Conservation (phyloP, 2,797 vertebrate species). For the Chaetophractus vellerosus region DNA sequence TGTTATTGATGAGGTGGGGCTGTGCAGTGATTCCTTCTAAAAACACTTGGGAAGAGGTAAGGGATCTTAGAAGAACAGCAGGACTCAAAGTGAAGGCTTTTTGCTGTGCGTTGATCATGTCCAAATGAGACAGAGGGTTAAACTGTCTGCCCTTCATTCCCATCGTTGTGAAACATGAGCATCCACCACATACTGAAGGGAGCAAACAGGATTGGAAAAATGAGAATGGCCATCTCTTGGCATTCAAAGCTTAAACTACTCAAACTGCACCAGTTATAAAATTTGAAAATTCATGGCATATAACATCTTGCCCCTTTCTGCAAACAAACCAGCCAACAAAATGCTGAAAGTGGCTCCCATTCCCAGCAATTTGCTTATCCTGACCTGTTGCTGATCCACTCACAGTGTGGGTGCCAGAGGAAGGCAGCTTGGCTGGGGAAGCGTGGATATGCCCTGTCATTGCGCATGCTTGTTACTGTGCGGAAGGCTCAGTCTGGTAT, state of each 20-base stretch:
- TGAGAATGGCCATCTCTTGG: not conserved
- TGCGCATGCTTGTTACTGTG: not conserved
- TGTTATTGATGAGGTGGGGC: not conserved
- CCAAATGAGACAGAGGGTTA: not conserved
- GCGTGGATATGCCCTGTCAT: fast-evolving
- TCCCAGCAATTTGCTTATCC: not conserved
- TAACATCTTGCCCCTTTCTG: not conserved
- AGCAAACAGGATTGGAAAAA: not conserved
- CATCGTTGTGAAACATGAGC: not conserved
- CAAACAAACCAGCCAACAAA: not conserved
- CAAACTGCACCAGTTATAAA: not conserved
- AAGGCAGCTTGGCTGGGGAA: not conserved
- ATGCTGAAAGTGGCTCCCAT: not conserved
- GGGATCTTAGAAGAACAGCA: not conserved
- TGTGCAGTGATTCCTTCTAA: not conserved
- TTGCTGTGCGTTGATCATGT: not conserved
- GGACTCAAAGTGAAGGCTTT: not conserved
- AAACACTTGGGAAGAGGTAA: not conserved
- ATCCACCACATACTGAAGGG: no score
- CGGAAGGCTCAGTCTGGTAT: not conserved
- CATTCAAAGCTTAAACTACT: not conserved
- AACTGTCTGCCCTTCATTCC: fast-evolving
- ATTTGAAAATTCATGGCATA: not conserved
- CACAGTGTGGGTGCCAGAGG: not conserved
- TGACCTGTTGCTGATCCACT: not conserved